phyloP scores from a whole-genome alignment of 2,113 vertebrate genomes.

The Caracal caracal region DNA sequence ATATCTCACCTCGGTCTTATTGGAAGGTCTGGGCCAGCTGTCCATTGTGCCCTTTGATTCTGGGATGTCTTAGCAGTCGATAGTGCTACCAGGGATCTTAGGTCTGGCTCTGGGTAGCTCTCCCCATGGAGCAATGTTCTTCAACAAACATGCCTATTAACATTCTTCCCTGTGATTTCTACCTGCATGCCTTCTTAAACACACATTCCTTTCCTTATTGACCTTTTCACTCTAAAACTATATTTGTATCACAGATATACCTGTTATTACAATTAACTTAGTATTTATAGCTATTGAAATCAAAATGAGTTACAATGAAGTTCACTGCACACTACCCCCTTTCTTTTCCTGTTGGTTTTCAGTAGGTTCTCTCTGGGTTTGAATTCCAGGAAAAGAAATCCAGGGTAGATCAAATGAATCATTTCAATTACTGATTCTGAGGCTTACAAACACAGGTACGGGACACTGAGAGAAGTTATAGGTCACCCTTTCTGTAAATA shows the following conservation, averaged over 20 bases:
- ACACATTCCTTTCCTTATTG: not conserved
- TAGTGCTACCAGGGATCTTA: not conserved
- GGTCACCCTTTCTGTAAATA: not conserved
- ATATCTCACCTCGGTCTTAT: not conserved
- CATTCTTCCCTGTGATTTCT: not conserved
- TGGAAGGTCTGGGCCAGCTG: not conserved
- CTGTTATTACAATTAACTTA: not conserved
- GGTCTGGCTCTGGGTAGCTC: not conserved
- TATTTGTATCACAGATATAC: not conserved
- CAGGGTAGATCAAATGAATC: not conserved
- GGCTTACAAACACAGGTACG: not conserved
- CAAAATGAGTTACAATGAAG: not conserved
- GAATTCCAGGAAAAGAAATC: not conserved
- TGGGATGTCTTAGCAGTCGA: not conserved
- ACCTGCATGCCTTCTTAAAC: not conserved
- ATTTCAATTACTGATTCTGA: not conserved
- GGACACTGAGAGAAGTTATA: not conserved
- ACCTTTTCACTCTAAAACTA: not conserved
- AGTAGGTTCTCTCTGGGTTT: not conserved
- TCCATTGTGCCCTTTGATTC: not conserved
- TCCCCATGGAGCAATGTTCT: not conserved
- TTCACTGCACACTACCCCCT: not conserved
- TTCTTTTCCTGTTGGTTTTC: not conserved
- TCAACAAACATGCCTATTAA: not conserved
- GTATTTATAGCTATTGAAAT: not conserved